Percentiles rank a stretch among this genome's conserved stretches.
Evolutionary conservation across 2,797 vertebrate species (phyloP).

Genomic region (Botia almorhae): DNA sequence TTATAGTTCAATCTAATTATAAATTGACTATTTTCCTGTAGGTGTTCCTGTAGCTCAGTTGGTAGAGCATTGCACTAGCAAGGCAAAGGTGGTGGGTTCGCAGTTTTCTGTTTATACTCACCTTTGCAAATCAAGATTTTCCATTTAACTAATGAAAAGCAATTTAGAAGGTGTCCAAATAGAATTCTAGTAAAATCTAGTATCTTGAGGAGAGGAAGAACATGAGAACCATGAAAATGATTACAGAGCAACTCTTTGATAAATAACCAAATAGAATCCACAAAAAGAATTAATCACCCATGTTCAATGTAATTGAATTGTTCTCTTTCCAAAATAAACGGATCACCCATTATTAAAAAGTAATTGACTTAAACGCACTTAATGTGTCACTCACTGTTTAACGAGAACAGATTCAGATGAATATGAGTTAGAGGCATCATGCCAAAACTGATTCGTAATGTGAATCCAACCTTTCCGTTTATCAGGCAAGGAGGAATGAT

Average conservation of each 20-base stretch:
- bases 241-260: slow-evolving; percentile 43
- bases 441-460: neutral
- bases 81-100: neutral
- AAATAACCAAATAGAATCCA: slow-evolving; percentile 46
- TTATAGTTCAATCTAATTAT: neutral
- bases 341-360: slow-evolving; percentile 33
- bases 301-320: slow-evolving; percentile 45
- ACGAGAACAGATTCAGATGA: neutral
- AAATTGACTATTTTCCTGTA: no score
- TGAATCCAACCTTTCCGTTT: slow-evolving; percentile 15
- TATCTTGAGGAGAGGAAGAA: neutral
- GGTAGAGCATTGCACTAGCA: no score
- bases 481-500: neutral
- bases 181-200: no score
- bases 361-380: slow-evolving; percentile 45
- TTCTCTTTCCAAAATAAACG: slow-evolving; percentile 33
- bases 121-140: slow-evolving; percentile 17
- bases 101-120: slow-evolving; percentile 5
- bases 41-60: no score
- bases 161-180: slow-evolving; percentile 16
- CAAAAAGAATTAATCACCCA: slow-evolving; percentile 39
- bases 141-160: slow-evolving; percentile 15
- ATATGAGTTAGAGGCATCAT: neutral
- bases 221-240: slow-evolving; percentile 31
- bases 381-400: slow-evolving; percentile 22